These are phyloP conservation scores for Oscheius sp. DNA, from an alignment of 2,888 invertebrate genomes.

Conservation along the genomic window DNA sequence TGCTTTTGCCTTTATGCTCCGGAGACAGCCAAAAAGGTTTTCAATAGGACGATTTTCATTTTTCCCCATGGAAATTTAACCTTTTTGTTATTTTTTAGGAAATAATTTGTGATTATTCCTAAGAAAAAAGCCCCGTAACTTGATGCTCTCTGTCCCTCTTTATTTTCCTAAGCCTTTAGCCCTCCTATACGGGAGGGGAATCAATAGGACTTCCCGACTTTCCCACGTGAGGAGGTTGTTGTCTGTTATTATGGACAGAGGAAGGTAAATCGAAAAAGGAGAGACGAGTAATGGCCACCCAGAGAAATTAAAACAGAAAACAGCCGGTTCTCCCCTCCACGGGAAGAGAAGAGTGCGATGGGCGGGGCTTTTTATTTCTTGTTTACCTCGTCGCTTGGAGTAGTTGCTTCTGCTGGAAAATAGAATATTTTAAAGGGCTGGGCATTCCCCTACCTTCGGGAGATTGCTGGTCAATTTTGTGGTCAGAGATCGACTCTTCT, in stretches of 20 bases:
- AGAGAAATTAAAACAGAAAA: not conserved
- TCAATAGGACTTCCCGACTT: not conserved
- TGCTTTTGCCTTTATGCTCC: too few species aligned
- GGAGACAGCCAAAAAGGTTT: too few species aligned
- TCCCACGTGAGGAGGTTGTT: constrained; percentile 14
- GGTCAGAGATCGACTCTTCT: too few species aligned
- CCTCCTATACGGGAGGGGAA: not conserved
- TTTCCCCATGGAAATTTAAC: too few species aligned
- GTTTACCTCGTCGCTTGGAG: not conserved
- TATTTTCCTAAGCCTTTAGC: not conserved
- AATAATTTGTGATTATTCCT: not conserved
- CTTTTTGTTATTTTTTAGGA: too few species aligned
- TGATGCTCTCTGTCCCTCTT: constrained; percentile 8
- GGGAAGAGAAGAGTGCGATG: not conserved
- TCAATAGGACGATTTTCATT: too few species aligned
- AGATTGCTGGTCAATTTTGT: too few species aligned
- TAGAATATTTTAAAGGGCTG: too few species aligned
- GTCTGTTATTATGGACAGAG: not conserved
- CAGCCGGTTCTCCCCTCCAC: not conserved
- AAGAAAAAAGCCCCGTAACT: not conserved
- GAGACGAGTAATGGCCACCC: not conserved
- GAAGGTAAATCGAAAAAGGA: not conserved
- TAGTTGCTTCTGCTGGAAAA: not conserved
- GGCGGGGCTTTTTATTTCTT: not conserved
- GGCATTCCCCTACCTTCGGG: too few species aligned